phyloP scores from a whole-genome alignment of 2,888 invertebrate species.

The Synergus umbraculus region DNA sequence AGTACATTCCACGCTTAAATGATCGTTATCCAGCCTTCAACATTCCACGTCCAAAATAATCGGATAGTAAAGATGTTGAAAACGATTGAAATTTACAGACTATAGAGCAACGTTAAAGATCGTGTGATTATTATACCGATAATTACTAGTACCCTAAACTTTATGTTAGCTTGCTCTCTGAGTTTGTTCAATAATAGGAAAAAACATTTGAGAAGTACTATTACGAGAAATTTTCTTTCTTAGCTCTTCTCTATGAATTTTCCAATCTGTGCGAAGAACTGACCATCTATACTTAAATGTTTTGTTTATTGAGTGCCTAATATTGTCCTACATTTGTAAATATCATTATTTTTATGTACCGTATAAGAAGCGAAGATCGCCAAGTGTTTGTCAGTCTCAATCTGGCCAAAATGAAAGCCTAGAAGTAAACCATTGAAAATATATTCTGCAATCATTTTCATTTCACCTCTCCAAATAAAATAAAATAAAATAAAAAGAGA shows the following conservation, averaged over 20 bases:
- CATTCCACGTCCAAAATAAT: constrained; percentile 61
- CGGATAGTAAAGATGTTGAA: constrained; percentile 42
- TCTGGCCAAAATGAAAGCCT: constrained; percentile 38
- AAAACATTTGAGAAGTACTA: constrained; percentile 10
- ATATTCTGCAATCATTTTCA: not conserved
- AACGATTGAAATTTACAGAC: constrained; percentile 48
- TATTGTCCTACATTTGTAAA: constrained; percentile 73
- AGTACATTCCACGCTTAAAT: constrained; percentile 68
- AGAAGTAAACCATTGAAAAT: constrained; percentile 40
- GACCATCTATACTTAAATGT: constrained; percentile 55
- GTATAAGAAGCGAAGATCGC: constrained; percentile 63
- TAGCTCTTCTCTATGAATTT: constrained; percentile 42
- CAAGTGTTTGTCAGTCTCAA: constrained; percentile 56
- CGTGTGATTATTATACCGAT: constrained; percentile 45
- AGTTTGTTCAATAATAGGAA: constrained; percentile 44
- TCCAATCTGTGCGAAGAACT: constrained; percentile 32
- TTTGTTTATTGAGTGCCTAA: constrained; percentile 74
- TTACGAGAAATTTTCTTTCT: constrained; percentile 12
- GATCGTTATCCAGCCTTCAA: constrained; percentile 65
- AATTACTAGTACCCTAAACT: not conserved
- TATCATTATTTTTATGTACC: constrained; percentile 74
- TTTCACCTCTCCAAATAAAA: not conserved
- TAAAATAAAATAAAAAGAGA: too few species aligned
- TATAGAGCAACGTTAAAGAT: constrained; percentile 51
- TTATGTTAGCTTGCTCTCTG: constrained; percentile 51